phyloP scores from a whole-genome alignment of 1,140 invertebrate genomes.

The Caenorhabditis inopinata region DNA sequence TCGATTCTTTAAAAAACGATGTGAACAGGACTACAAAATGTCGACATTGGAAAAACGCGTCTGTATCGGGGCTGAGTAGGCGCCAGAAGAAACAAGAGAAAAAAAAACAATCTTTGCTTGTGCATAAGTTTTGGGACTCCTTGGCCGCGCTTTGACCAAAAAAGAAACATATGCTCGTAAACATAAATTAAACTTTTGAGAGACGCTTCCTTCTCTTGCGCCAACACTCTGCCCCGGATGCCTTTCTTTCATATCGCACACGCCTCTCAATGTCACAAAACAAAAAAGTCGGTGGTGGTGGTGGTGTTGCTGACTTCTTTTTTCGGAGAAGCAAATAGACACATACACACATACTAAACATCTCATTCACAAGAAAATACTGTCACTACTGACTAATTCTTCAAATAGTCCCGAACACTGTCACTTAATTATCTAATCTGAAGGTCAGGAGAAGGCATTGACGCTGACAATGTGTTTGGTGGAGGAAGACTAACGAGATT shows the following conservation, averaged over 20 bases:
- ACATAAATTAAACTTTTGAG: conserved; percentile 35
- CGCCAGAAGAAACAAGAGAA: conserved; percentile 7
- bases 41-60: not conserved
- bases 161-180: conserved; percentile 32
- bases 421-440: not conserved
- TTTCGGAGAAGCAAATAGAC: not conserved
- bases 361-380: not conserved
- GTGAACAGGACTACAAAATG: not conserved
- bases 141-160: conserved; percentile 27
- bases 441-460: not conserved
- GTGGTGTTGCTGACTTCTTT: not conserved
- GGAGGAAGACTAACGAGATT: not conserved
- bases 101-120: not conserved
- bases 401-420: not conserved
- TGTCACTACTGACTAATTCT: not conserved
- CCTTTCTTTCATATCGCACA: conserved; percentile 34
- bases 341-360: not conserved
- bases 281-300: conserved; percentile 24
- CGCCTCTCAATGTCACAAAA: conserved; percentile 32
- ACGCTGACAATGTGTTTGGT: not conserved
- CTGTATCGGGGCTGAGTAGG: not conserved
- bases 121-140: conserved; percentile 28
- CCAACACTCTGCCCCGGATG: conserved; percentile 26
- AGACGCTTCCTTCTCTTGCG: conserved; percentile 31
- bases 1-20: no score